phyloP scores from a whole-genome alignment of 2,113 vertebrate genomes.

The Pygoscelis adeliae region DNA sequence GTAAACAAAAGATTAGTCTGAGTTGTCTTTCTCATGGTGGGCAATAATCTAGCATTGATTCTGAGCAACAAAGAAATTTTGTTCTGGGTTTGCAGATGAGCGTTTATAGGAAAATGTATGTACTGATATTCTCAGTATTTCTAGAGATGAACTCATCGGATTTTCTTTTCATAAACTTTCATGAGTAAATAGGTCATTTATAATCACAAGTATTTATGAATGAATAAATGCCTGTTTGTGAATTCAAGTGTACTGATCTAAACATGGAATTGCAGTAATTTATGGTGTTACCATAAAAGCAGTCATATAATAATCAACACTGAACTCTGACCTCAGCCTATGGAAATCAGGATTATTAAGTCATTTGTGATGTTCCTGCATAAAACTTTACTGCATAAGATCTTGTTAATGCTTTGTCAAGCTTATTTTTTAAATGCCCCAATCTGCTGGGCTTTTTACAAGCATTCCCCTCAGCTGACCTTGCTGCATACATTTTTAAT shows the following conservation, averaged over 20 bases:
- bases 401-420: neutral
- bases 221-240: neutral
- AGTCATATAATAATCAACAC: neutral
- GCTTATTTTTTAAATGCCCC: neutral
- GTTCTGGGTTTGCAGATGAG: neutral
- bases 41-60: neutral
- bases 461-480: neutral
- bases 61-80: neutral
- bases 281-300: neutral
- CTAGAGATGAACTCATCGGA: neutral
- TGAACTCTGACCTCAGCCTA: neutral
- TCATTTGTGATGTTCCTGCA: neutral
- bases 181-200: neutral
- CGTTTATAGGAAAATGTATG: neutral
- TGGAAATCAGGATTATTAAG: neutral
- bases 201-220: constrained; percentile 5
- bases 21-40: neutral
- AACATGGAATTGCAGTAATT: neutral
- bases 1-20: neutral
- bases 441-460: neutral
- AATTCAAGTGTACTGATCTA: neutral
- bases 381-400: neutral
- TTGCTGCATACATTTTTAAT: neutral
- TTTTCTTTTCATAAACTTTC: neutral
- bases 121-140: neutral